Percentiles rank a stretch among this genome's conserved stretches.
Conservation (phyloP, 2,797 vertebrate species). For the Epinephelus malabaricus region DNA sequence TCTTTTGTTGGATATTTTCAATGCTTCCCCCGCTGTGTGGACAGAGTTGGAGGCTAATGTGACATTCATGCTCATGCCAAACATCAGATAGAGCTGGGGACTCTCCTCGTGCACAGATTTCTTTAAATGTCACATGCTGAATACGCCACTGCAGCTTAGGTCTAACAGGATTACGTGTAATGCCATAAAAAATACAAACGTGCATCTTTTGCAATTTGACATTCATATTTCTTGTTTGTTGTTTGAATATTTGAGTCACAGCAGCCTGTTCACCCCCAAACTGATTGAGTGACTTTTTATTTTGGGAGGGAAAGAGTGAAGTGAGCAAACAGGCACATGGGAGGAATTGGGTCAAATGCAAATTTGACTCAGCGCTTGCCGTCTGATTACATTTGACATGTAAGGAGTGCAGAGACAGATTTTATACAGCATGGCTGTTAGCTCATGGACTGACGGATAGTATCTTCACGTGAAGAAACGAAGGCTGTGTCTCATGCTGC, state of each 20-base stretch:
- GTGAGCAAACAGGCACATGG: constrained; percentile 37
- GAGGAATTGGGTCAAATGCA: constrained; percentile 78
- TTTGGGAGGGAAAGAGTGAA: constrained; percentile 41
- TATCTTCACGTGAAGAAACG: neutral
- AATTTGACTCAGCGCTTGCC: constrained; percentile 61
- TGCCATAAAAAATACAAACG: constrained; percentile 29
- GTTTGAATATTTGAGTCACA: constrained; percentile 16
- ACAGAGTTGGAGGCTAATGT: constrained; percentile 33
- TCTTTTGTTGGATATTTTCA: constrained; percentile 28
- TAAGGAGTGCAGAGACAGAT: constrained; percentile 48
- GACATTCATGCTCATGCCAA: constrained; percentile 51
- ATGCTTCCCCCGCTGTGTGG: neutral
- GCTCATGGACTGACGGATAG: constrained; percentile 27
- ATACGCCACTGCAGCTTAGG: constrained; percentile 43
- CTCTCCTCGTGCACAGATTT: constrained; percentile 45
- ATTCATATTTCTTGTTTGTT: constrained; percentile 5
- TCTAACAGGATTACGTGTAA: constrained; percentile 51
- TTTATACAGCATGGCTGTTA: constrained; percentile 34
- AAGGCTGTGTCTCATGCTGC: constrained; percentile 13
- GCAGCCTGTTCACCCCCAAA: neutral
- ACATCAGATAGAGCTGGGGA: constrained; percentile 35
- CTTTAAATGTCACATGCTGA: constrained; percentile 66
- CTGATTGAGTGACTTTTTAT: constrained; percentile 18
- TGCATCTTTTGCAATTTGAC: constrained; percentile 21
- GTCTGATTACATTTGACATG: constrained; percentile 63